These are phyloP conservation scores for Phylloscopus trochiloides DNA, from an alignment of 2,113 vertebrate genomes.

Conservation along the genomic window DNA sequence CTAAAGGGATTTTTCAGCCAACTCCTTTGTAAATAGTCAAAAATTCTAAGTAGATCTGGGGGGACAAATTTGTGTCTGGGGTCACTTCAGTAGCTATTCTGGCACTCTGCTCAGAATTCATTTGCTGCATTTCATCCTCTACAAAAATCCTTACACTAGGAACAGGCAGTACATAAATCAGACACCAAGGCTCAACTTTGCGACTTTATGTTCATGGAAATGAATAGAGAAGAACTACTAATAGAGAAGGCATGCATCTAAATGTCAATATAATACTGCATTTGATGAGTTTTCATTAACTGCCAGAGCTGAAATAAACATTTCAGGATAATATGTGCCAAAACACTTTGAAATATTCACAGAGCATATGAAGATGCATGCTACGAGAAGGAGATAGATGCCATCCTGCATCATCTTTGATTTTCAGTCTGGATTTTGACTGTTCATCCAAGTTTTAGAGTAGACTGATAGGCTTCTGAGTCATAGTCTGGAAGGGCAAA, in stretches of 20 bases:
- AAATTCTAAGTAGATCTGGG: not conserved
- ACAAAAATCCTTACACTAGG: not conserved
- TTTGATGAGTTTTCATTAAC: slow-evolving; percentile 20
- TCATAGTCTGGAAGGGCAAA: not conserved
- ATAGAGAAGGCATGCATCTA: not conserved
- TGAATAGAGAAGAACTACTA: not conserved
- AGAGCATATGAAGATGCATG: not conserved
- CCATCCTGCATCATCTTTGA: not conserved
- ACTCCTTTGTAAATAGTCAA: slow-evolving; percentile 21
- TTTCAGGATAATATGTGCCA: not conserved
- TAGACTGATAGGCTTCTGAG: not conserved
- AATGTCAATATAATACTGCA: not conserved
- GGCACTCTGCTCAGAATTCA: not conserved
- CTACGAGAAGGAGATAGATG: not conserved
- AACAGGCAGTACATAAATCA: not conserved
- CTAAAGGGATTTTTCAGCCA: slow-evolving; percentile 42
- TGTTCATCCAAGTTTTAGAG: not conserved
- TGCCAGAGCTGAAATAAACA: not conserved
- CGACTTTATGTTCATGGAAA: not conserved
- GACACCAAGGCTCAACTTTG: not conserved
- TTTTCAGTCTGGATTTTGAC: not conserved
- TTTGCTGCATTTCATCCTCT: not conserved
- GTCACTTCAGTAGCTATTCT: not conserved
- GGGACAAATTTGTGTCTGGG: not conserved
- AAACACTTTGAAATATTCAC: not conserved